phyloP scores from a whole-genome alignment of 2,888 invertebrate genomes.

The Branchipolynoe longqiensis region DNA sequence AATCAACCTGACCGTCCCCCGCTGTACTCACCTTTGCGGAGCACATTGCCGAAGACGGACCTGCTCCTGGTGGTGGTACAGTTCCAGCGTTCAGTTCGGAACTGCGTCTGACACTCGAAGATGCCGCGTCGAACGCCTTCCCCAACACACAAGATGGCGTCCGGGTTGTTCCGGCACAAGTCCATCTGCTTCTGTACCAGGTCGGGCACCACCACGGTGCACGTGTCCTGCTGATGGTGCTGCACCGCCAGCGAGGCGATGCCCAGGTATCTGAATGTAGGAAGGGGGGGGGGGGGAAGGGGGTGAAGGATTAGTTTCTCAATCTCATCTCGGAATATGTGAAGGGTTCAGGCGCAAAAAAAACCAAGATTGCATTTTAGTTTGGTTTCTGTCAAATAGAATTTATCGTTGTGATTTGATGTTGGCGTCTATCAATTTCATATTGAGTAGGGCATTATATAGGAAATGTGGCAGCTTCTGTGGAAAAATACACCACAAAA shows the following conservation, averaged over 20 bases:
- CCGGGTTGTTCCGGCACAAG: slow-evolving; percentile 83
- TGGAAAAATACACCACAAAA: too few species aligned
- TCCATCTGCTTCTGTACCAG: slow-evolving; percentile 79
- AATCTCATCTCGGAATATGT: too few species aligned
- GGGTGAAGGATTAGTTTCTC: too few species aligned
- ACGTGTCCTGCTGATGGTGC: slow-evolving; percentile 54
- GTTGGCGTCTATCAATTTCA: too few species aligned
- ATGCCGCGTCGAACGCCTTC: slow-evolving; percentile 84
- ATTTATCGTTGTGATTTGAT: too few species aligned
- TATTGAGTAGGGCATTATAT: too few species aligned
- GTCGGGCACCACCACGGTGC: slow-evolving; percentile 47
- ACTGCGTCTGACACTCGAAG: slow-evolving; percentile 84
- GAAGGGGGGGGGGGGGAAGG: background rate
- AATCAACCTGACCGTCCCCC: background rate
- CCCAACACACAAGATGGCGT: slow-evolving; percentile 83
- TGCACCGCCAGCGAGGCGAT: slow-evolving; percentile 53
- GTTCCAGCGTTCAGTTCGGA: slow-evolving; percentile 85
- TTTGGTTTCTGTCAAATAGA: too few species aligned
- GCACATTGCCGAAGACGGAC: slow-evolving; percentile 83
- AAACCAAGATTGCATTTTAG: too few species aligned
- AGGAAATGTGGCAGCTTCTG: too few species aligned
- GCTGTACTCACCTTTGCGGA: slow-evolving; percentile 83
- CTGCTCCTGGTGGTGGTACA: slow-evolving; percentile 82
- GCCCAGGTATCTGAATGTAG: slow-evolving; percentile 60
- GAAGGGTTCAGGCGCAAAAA: too few species aligned